Evolutionary conservation across 1,140 invertebrate genomes (phyloP).

Genomic region (Hyposmocoma kahamanoa): DNA sequence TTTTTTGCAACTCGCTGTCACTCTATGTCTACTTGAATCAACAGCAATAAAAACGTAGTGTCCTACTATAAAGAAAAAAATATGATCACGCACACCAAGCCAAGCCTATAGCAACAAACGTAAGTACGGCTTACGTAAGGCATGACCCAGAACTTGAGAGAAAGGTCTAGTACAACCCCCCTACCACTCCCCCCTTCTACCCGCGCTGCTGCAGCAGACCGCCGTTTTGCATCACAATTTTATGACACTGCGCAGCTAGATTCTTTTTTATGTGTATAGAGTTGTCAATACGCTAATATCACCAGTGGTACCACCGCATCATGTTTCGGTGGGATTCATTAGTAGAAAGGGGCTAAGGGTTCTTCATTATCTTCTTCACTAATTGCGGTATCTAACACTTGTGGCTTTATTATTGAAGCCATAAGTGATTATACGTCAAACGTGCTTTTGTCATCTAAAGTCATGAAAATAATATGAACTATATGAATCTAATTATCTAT

Average conservation of each 20-base stretch:
- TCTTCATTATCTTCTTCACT: not conserved
- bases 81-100: not conserved
- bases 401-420: not conserved
- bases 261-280: conserved; percentile 6
- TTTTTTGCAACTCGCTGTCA: not conserved
- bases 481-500: too few species aligned
- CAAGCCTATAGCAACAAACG: not conserved
- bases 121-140: conserved; percentile 21
- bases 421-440: not conserved
- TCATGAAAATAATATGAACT: too few species aligned
- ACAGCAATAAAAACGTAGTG: not conserved
- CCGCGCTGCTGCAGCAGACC: conserved; percentile 4
- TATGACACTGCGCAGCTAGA: conserved; percentile 24
- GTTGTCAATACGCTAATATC: not conserved
- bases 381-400: not conserved
- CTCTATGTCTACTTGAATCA: not conserved
- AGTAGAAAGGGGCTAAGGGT: not conserved
- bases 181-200: conserved; percentile 10
- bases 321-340: not conserved
- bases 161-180: conserved; percentile 24
- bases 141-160: conserved; percentile 39
- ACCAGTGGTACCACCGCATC: not conserved
- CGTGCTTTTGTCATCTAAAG: not conserved
- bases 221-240: conserved; percentile 30
- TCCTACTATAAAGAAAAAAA: not conserved